These are phyloP conservation scores for Vulpes ferrilata DNA, from an alignment of 2,113 vertebrate species.

Conservation along the genomic window DNA sequence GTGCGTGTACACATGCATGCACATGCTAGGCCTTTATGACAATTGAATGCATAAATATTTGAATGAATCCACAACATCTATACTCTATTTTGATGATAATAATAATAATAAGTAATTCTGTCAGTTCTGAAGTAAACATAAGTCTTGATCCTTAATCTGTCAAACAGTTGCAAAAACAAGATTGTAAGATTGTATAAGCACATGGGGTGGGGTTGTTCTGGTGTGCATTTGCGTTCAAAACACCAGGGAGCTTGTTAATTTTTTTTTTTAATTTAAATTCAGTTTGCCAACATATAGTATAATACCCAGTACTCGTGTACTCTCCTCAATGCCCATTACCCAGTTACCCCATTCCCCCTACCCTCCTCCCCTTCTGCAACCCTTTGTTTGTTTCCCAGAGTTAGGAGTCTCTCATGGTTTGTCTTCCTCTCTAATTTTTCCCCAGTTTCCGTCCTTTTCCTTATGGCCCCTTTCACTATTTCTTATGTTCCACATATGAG, in stretches of 20 bases:
- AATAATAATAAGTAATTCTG: slow-evolving; percentile 16
- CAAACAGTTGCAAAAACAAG: slow-evolving; percentile 38
- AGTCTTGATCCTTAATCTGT: background rate
- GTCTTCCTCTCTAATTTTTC: too few species aligned
- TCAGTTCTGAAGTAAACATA: slow-evolving; percentile 8
- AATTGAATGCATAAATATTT: slow-evolving; percentile 40
- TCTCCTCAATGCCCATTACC: too few species aligned
- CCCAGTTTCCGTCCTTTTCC: too few species aligned
- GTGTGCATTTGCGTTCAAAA: background rate
- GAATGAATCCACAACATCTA: background rate
- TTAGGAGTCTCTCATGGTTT: too few species aligned
- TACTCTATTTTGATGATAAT: slow-evolving; percentile 39
- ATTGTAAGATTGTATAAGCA: background rate
- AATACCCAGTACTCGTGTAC: too few species aligned
- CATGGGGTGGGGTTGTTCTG: background rate
- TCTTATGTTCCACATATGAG: too few species aligned
- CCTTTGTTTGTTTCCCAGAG: too few species aligned
- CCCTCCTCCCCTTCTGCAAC: too few species aligned
- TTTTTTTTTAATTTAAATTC: too few species aligned
- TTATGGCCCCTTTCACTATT: too few species aligned
- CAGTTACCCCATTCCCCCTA: too few species aligned
- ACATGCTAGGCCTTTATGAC: background rate
- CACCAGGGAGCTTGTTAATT: background rate
- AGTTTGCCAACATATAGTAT: too few species aligned
- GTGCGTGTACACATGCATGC: fast-evolving